These are phyloP conservation scores for Pogonus chalceus DNA, from an alignment of 1,140 invertebrate genomes.

Conservation along the genomic window DNA sequence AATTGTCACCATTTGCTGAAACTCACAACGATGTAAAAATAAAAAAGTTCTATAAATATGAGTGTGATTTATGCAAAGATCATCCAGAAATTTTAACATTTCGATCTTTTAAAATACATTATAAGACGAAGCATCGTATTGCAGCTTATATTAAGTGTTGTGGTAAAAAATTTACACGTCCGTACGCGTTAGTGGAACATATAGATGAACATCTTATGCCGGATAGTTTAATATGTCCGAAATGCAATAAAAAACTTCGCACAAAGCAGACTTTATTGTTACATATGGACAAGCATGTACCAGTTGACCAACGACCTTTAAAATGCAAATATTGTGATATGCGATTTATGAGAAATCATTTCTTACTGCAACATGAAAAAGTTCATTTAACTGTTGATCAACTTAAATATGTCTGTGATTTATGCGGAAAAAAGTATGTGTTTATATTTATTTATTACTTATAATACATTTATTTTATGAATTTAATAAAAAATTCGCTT, in stretches of 20 bases:
- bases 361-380: background rate
- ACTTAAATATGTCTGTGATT: conserved; percentile 1
- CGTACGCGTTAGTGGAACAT: background rate
- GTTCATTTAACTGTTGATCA: background rate
- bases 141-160: conserved; percentile 1
- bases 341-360: conserved; percentile 1
- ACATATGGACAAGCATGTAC: background rate
- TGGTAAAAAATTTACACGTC: background rate
- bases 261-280: background rate
- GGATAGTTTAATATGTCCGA: background rate
- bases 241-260: background rate
- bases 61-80: background rate
- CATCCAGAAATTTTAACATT: background rate
- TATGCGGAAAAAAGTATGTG: background rate
- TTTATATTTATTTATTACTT: background rate
- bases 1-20: background rate
- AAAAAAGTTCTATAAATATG: conserved; percentile 6
- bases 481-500: no score
- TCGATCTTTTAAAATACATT: background rate
- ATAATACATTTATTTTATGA: no score
- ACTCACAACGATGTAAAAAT: background rate
- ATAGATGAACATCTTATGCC: background rate
- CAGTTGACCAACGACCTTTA: background rate
- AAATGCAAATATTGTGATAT: conserved; percentile 2
- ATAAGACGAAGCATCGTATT: background rate